Conservation (phyloP, 2,113 vertebrate genomes). For the Trogon surrucura region DNA sequence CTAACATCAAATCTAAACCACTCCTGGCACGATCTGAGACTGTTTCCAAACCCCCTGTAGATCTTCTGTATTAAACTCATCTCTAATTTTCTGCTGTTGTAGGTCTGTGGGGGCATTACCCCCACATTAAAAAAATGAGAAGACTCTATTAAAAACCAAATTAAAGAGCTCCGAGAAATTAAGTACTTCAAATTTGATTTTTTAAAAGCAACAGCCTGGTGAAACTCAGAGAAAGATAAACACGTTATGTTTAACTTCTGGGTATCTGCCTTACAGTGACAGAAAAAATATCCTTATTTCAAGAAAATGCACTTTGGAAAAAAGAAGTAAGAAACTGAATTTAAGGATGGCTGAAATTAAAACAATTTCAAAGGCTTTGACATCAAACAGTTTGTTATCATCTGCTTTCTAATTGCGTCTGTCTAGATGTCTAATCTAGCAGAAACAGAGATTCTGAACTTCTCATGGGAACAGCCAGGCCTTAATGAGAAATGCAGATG, state of each 20-base stretch:
- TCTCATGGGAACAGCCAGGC: neutral
- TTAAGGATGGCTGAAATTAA: neutral
- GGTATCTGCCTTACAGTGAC: neutral
- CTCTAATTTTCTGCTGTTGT: neutral
- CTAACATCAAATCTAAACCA: no score
- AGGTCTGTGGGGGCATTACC: neutral
- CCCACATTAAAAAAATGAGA: constrained; percentile 23
- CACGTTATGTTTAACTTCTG: neutral
- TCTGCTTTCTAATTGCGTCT: constrained; percentile 27
- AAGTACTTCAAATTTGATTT: neutral
- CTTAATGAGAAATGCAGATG: neutral
- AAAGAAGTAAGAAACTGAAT: neutral
- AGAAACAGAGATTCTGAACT: constrained; percentile 19
- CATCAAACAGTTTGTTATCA: constrained; percentile 37
- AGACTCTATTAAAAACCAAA: constrained; percentile 32
- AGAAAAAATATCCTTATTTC: constrained; percentile 17
- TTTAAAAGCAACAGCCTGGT: neutral
- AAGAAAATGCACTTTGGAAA: neutral
- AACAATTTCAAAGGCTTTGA: constrained; percentile 30
- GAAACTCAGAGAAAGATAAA: constrained; percentile 38
- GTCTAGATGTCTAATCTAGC: constrained; percentile 20
- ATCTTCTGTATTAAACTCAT: neutral
- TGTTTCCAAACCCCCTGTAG: neutral
- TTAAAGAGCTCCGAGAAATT: constrained; percentile 42
- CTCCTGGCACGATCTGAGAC: no score